Conservation (phyloP, 1,140 invertebrate genomes). For the Conus betulinus region DNA sequence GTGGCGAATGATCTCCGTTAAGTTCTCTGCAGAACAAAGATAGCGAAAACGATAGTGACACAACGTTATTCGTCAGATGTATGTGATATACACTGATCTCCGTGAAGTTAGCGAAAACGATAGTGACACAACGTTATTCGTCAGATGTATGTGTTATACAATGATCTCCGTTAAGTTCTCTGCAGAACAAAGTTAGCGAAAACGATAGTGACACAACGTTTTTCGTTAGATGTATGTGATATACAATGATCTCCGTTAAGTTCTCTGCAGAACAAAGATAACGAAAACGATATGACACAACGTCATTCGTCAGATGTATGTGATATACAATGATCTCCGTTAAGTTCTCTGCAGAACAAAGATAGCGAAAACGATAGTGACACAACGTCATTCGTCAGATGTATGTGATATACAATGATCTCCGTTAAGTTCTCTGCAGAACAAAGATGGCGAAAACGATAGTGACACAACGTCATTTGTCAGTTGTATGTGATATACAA, state of each 20-base stretch:
- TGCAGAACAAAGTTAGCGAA: constrained; percentile 45
- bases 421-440: constrained; percentile 71
- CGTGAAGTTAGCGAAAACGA: constrained; percentile 49
- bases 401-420: constrained; percentile 69
- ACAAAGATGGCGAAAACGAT: neutral
- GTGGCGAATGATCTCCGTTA: constrained; percentile 72
- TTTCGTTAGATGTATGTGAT: no score
- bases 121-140: constrained; percentile 24
- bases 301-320: constrained; percentile 52
- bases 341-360: constrained; percentile 65
- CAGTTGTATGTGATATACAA: constrained; percentile 62
- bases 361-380: no score
- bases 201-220: constrained; percentile 35
- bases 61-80: no score
- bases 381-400: no score
- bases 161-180: constrained; percentile 72
- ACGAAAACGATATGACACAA: no score
- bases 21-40: constrained; percentile 61
- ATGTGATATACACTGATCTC: constrained; percentile 71
- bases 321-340: constrained; percentile 72
- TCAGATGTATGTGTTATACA: constrained; percentile 66
- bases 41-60: no score
- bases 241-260: constrained; percentile 71
- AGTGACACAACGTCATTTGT: constrained; percentile 49
- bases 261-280: constrained; percentile 60